phyloP scores from a whole-genome alignment of 2,113 vertebrate species.

The Bufo bufo region DNA sequence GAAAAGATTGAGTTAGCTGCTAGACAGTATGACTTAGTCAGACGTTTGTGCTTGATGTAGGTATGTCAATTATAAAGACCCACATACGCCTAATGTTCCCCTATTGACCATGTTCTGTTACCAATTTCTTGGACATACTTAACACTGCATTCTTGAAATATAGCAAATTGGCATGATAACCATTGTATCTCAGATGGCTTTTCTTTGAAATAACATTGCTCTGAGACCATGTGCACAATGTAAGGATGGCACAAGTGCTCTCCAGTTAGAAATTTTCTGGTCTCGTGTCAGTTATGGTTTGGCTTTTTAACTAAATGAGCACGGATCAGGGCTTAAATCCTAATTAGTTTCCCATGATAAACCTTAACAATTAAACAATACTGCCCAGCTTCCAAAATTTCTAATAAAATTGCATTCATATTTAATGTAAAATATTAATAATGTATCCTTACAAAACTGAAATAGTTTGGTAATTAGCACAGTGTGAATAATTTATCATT shows the following conservation, averaged over 20 bases:
- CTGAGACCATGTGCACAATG: accelerated
- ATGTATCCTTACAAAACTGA: conserved; percentile 76
- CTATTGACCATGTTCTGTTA: neutral
- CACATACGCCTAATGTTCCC: neutral
- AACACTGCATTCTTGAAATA: neutral
- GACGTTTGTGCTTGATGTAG: no score
- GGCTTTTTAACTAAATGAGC: conserved; percentile 52
- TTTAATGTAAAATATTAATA: conserved; percentile 81
- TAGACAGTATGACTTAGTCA: no score
- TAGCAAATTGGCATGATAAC: neutral
- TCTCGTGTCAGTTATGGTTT: neutral
- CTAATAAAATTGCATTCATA: conserved; percentile 78
- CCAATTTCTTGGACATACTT: neutral
- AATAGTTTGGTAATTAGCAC: conserved; percentile 70
- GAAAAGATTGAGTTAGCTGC: no score
- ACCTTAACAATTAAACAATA: conserved; percentile 64
- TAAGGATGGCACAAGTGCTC: neutral
- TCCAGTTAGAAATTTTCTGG: neutral
- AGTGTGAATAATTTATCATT: conserved; percentile 72
- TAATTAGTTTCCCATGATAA: conserved; percentile 52
- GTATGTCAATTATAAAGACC: neutral
- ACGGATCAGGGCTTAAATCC: conserved; percentile 42
- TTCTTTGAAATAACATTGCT: neutral
- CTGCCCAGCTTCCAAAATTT: conserved; percentile 66
- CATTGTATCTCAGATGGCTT: neutral